Evolutionary conservation across 2,888 invertebrate genomes (phyloP), one percentile per base, ranked within the genome.

Genomic region (Papilio protenor): DNA sequence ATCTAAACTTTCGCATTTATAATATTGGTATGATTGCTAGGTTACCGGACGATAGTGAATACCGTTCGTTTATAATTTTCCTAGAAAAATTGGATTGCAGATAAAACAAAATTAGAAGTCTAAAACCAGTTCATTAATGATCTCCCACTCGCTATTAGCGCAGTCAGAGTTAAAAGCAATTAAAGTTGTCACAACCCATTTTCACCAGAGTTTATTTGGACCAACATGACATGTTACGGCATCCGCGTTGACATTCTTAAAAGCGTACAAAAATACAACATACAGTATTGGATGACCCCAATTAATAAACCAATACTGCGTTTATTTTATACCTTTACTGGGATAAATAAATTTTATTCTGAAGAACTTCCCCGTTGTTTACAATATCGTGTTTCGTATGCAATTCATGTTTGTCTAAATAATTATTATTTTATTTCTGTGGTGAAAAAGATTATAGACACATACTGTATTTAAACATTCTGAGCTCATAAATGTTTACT

Each of bases 121-220:
- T 45, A 45, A 69, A 69, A 45, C 4, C 66, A 21, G 45, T 45
- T 69, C 21, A 69, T 21, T 21, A 69, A n/a, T 21, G 45, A 21
- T 21, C 45, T 69, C 66, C 45, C 12, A 12, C 1, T n/a, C 21
- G 66, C 12, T 45, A 21, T 45, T 45, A 21, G 40, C 40, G 40
- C 10, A n/a, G 64, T 18, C 66, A 69, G 66, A 69, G n/a, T 3
- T 69, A 66, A 69, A 69, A 69, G n/a, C 66, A 69, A 69, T 69
- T 69, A 18, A 69, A 69, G n/a, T 45, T 45, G 66, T 69, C 66
- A 12, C 45, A 45, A 45, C 40, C 66, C 66, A 45, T 69, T 69
- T 69, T 69, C 14, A 69, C 6, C 66, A 14, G 45, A 21, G 12
- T 69, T 45, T 45, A 69, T 69, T 69, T 45, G 45, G 66, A 69